Percentiles rank a stretch among this genome's conserved stretches.
These are phyloP conservation scores for Drosophila cardini DNA, from an alignment of 1,140 invertebrate genomes.

Conservation along the genomic window DNA sequence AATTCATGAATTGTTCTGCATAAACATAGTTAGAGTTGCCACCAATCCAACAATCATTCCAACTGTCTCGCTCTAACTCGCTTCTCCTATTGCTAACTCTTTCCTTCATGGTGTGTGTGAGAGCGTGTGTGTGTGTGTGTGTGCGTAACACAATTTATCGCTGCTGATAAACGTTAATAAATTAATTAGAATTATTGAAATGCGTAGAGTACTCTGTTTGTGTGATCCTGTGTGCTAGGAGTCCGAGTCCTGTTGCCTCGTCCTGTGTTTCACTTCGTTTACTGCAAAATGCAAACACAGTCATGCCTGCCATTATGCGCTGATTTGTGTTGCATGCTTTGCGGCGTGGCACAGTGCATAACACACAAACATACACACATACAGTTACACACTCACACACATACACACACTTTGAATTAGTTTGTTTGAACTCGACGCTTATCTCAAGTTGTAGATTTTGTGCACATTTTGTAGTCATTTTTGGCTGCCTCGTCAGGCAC, in stretches of 20 bases:
- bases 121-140: neutral
- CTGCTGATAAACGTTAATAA: conserved; percentile 84
- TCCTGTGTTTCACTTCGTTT: conserved; percentile 7
- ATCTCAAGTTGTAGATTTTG: conserved; percentile 82
- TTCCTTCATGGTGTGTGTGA: neutral
- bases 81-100: conserved; percentile 5
- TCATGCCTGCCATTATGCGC: conserved; percentile 74
- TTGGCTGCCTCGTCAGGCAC: conserved; percentile 40
- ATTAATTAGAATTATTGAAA: conserved; percentile 85
- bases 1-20: too few species aligned
- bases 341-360: conserved; percentile 54
- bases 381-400: neutral
- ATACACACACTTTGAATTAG: conserved; percentile 74
- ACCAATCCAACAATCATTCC: conserved; percentile 8
- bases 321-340: conserved; percentile 80
- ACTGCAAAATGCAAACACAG: conserved; percentile 66
- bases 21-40: neutral
- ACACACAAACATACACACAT: conserved; percentile 17
- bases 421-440: conserved; percentile 75
- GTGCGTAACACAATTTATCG: conserved; percentile 71
- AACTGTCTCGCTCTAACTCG: conserved; percentile 5
- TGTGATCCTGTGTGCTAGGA: conserved; percentile 7
- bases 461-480: conserved; percentile 77
- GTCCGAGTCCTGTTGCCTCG: conserved; percentile 32
- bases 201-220: conserved; percentile 59